A percentile compares a stretch with the other conserved stretches of the same genome.
Evolutionary conservation across 2,797 vertebrate species (phyloP).

Genomic region (Cyprinodon diabolis): DNA sequence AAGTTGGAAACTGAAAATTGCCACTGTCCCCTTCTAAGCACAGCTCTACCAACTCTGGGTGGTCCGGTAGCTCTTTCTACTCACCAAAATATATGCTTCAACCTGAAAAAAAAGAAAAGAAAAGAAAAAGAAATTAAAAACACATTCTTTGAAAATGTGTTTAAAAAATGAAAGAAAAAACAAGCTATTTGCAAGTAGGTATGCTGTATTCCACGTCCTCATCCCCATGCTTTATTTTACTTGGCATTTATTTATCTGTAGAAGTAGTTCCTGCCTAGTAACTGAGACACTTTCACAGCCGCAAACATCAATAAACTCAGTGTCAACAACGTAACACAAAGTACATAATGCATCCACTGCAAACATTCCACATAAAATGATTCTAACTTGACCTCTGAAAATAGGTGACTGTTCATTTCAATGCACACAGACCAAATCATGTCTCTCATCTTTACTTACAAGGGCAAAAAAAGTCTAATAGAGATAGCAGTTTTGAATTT

Average conservation of each 20-base stretch:
- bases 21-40: conserved; percentile 45
- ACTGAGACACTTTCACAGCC: conserved; percentile 63
- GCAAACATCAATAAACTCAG: conserved; percentile 72
- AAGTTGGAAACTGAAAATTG: conserved; percentile 69
- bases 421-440: conserved; percentile 15
- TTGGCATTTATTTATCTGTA: conserved; percentile 66
- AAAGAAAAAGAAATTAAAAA: conserved; percentile 19
- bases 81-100: conserved; percentile 92
- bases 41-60: conserved; percentile 62
- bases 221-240: conserved; percentile 11
- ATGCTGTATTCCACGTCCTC: background rate
- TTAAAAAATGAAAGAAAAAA: conserved; percentile 32
- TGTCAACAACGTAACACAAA: conserved; percentile 60
- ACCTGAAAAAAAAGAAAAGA: conserved; percentile 76
- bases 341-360: conserved; percentile 63
- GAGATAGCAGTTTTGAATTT: background rate
- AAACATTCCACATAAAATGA: conserved; percentile 72
- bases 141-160: conserved; percentile 17
- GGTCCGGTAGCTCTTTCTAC: conserved; percentile 77
- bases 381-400: conserved; percentile 59
- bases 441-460: conserved; percentile 34
- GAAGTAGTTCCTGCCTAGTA: conserved; percentile 49
- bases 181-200: conserved; percentile 4
- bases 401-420: conserved; percentile 64
- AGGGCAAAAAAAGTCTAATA: background rate